A percentile compares a stretch with the other conserved stretches of the same genome.
Conservation (phyloP, 2,797 vertebrate genomes). For the Galago senegalensis region DNA sequence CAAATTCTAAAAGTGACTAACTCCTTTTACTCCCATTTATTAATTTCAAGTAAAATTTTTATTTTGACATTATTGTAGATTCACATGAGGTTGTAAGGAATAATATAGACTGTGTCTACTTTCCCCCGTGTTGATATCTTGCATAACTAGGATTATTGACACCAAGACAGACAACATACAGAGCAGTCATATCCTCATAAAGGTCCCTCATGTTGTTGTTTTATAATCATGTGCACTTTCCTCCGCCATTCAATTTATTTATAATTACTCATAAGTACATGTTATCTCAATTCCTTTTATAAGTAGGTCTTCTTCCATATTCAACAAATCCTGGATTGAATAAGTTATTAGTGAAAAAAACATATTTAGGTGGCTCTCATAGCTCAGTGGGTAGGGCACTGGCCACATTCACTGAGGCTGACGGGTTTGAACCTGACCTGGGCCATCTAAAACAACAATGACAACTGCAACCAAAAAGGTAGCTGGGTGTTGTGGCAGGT, state of each 20-base stretch:
- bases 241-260: background rate
- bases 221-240: background rate
- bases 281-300: conserved; percentile 16
- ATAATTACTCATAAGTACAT: conserved; percentile 8
- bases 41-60: conserved; percentile 42
- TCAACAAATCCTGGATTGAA: conserved; percentile 27
- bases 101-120: background rate
- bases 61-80: conserved; percentile 21
- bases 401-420: no score
- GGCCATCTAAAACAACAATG: no score
- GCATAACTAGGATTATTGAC: background rate
- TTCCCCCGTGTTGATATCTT: background rate
- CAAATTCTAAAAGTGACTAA: conserved; percentile 16
- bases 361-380: no score
- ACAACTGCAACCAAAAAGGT: no score
- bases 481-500: no score
- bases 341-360: conserved; percentile 13
- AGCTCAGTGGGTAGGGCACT: no score
- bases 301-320: conserved; percentile 1
- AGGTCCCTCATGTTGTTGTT: background rate
- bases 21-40: conserved; percentile 6
- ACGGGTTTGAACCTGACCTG: no score
- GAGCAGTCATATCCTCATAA: background rate
- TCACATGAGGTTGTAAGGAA: conserved; percentile 17
- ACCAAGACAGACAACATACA: background rate